A percentile compares a stretch with the other conserved stretches of the same genome.
phyloP scores from a whole-genome alignment of 2,113 vertebrate species.

The Eptesicus fuscus region DNA sequence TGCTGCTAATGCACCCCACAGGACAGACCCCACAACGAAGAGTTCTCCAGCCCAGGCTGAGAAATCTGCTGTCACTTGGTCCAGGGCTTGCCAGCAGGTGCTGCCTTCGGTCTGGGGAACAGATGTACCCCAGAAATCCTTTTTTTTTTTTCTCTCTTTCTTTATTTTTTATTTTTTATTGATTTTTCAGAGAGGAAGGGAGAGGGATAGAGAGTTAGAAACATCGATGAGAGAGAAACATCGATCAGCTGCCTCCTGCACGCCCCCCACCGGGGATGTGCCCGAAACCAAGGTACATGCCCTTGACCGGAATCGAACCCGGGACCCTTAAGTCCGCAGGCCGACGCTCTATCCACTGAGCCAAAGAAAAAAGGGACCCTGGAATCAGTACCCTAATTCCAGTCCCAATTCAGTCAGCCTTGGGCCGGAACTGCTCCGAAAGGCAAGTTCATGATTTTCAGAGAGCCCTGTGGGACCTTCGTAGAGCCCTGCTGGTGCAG shows the following conservation, averaged over 20 bases:
- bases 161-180: too few species aligned
- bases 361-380: not conserved
- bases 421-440: not conserved
- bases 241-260: too few species aligned
- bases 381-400: not conserved
- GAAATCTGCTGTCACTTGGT: not conserved
- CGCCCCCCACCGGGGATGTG: too few species aligned
- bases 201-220: too few species aligned
- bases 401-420: not conserved
- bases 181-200: too few species aligned
- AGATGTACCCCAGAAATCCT: not conserved
- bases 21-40: not conserved
- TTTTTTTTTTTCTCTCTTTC: too few species aligned
- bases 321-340: too few species aligned
- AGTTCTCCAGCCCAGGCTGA: not conserved
- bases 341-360: too few species aligned
- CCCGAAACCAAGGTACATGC: too few species aligned
- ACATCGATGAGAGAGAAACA: too few species aligned
- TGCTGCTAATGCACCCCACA: not conserved
- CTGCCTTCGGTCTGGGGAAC: not conserved
- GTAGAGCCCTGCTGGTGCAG: not conserved
- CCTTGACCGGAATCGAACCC: too few species aligned
- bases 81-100: not conserved
- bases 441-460: accelerated
- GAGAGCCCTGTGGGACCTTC: not conserved